phyloP scores from a whole-genome alignment of 1,140 invertebrate genomes.

The Lutraria rhynchaena region DNA sequence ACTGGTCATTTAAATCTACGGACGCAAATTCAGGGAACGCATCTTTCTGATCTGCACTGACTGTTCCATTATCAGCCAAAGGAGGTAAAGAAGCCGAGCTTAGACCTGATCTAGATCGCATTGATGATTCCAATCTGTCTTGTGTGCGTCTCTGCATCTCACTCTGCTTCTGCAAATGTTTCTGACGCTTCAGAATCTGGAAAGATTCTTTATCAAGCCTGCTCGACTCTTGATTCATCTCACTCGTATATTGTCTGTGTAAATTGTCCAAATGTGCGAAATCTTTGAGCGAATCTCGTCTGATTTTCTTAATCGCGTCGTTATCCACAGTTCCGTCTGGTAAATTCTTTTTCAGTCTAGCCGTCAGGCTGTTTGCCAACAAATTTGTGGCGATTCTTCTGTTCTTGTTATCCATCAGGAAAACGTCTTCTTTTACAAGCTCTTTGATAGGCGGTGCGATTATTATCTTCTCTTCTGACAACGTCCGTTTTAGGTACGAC shows the following conservation, averaged over 20 bases:
- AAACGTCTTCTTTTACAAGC: slow-evolving; percentile 66
- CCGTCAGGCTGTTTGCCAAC: slow-evolving; percentile 68
- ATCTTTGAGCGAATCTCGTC: slow-evolving; percentile 66
- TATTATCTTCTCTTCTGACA: not conserved
- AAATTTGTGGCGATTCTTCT: slow-evolving; percentile 63
- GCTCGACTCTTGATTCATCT: slow-evolving; percentile 63
- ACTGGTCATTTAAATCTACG: slow-evolving; percentile 69
- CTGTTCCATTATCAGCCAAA: slow-evolving; percentile 2
- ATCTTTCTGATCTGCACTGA: not conserved
- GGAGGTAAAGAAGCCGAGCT: slow-evolving; percentile 44
- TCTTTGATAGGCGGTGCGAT: not conserved
- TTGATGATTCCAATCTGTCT: slow-evolving; percentile 61
- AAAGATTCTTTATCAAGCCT: slow-evolving; percentile 61
- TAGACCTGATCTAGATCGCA: slow-evolving; percentile 46
- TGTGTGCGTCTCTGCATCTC: slow-evolving; percentile 59
- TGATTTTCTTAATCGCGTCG: slow-evolving; percentile 60
- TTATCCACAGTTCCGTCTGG: slow-evolving; percentile 58
- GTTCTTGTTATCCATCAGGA: slow-evolving; percentile 62
- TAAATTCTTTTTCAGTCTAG: slow-evolving; percentile 61
- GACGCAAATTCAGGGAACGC: slow-evolving; percentile 61
- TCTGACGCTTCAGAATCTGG: slow-evolving; percentile 62
- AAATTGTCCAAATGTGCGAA: slow-evolving; percentile 64
- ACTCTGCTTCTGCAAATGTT: slow-evolving; percentile 65
- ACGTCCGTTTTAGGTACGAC: not conserved
- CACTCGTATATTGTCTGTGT: slow-evolving; percentile 61